A percentile compares a stretch with the other conserved stretches of the same genome.
phyloP scores from a whole-genome alignment of 2,113 vertebrate species.

The Cryptomyrus ogoouensis region DNA sequence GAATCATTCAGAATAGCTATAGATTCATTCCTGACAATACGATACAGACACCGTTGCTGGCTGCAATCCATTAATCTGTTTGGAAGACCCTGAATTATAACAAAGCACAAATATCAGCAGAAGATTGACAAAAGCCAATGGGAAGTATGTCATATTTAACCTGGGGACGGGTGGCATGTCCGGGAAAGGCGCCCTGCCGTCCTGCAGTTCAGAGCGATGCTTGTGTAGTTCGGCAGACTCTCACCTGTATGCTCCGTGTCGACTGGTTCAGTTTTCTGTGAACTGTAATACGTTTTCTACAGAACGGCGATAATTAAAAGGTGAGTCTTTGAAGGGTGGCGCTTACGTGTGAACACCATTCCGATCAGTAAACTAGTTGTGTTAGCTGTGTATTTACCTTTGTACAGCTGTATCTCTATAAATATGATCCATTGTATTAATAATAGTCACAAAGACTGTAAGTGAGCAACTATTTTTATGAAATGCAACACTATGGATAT shows the following conservation, averaged over 20 bases:
- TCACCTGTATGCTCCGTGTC: slow-evolving; percentile 60
- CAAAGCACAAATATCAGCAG: slow-evolving; percentile 39
- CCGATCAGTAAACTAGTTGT: slow-evolving; percentile 92
- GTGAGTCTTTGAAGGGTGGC: slow-evolving; percentile 50
- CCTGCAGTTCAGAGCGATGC: slow-evolving; percentile 62
- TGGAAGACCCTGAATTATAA: slow-evolving; percentile 27
- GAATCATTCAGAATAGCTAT: slow-evolving; percentile 8
- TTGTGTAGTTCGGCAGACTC: slow-evolving; percentile 71
- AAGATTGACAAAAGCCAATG: background rate
- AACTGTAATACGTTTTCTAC: slow-evolving; percentile 63
- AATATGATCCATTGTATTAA: slow-evolving; percentile 95
- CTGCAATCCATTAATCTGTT: slow-evolving; percentile 35
- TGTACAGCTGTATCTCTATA: slow-evolving; percentile 92
- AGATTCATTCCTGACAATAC: slow-evolving; percentile 8
- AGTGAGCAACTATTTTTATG: slow-evolving; percentile 99
- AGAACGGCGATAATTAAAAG: slow-evolving; percentile 15
- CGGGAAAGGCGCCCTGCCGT: slow-evolving; percentile 61
- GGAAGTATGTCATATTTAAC: slow-evolving; percentile 14
- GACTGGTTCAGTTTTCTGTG: slow-evolving; percentile 74
- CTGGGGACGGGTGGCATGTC: slow-evolving; percentile 13
- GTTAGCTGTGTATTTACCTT: slow-evolving; percentile 89
- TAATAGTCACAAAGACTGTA: slow-evolving; percentile 94
- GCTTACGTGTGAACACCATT: slow-evolving; percentile 69
- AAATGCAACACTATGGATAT: slow-evolving; percentile 98
- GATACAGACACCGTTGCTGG: slow-evolving; percentile 27